Percentiles rank a stretch among this genome's conserved stretches.
These are phyloP conservation scores for Pandemis heparana DNA, from an alignment of 2,888 invertebrate species.

Conservation along the genomic window DNA sequence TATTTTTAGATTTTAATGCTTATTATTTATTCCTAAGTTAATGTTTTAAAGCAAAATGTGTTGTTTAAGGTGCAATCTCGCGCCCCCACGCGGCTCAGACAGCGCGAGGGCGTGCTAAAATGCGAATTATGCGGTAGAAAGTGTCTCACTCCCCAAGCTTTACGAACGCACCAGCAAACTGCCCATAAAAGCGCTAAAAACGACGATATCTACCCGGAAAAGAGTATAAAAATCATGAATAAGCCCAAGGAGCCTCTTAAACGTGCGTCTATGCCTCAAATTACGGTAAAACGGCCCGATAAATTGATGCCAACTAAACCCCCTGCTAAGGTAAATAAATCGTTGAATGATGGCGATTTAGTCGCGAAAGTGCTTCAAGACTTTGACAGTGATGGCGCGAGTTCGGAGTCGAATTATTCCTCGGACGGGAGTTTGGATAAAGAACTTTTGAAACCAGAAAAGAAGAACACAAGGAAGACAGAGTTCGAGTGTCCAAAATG, in stretches of 20 bases:
- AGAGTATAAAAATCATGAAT: conserved; percentile 42
- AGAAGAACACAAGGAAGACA: conserved; percentile 45
- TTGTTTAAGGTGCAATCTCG: conserved; percentile 63
- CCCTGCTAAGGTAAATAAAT: background rate
- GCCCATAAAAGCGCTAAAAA: conserved; percentile 51
- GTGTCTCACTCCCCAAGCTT: conserved; percentile 56
- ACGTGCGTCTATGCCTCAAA: background rate
- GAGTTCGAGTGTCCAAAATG: conserved; percentile 71
- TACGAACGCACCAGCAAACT: conserved; percentile 58
- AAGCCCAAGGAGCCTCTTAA: conserved; percentile 41
- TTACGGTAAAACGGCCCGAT: conserved; percentile 10
- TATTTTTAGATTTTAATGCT: background rate
- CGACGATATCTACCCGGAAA: conserved; percentile 41
- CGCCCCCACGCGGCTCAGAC: conserved; percentile 56
- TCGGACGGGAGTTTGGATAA: conserved; percentile 12
- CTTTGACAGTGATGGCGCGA: conserved; percentile 11
- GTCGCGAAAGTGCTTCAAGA: conserved; percentile 28
- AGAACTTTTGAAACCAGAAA: conserved; percentile 7
- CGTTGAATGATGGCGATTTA: background rate
- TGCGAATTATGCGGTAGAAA: conserved; percentile 64
- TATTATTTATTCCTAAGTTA: background rate
- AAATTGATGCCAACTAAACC: background rate
- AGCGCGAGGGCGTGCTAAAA: conserved; percentile 53
- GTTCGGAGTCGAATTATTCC: conserved; percentile 32
- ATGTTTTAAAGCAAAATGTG: conserved; percentile 43